Base-by-base conservation (phyloP, 2,797 vertebrate species). In the Parambassis ranga region DNA sequence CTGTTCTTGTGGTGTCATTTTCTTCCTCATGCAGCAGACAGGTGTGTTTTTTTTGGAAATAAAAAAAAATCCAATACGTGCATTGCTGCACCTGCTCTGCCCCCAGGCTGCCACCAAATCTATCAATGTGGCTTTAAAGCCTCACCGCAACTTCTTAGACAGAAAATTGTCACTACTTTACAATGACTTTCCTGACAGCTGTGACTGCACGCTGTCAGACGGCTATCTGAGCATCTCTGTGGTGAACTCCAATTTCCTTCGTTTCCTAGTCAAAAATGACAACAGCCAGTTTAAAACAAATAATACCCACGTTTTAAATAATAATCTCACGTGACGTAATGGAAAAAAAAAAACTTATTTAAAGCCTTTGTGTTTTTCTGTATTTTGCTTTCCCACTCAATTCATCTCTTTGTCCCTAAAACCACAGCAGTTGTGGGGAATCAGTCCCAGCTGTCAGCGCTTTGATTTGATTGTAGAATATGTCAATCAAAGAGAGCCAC, bases 401-500 rank as follows among this genome's bases (percentile, higher is more conserved):
- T 67, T 77, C 37, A 7, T 41, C 58, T 75, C 65, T 73, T 52
- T 65, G 76, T 79, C 73, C 32, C 64, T 71, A 74, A n/a, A 89
- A 88, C 86, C 85, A 68, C 85, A 89, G 78, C 84, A 85, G 84
- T 88, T 84, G 86, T 70, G 78, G 61, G 60, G 87, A 90, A 90
- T 89, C 79, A 86, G 63, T 72, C 63, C 85, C 90, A 91, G 85
- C 87, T 90, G 89, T 88, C 87, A 83, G 80, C 84, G 88, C 89
- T 91, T 90, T 89, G 84, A 91, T 89, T 86, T 90, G 85, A 90
- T 91, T 73, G 78, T 63, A 77, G 75, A 88, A 90, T 53, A 69
- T 87, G 90, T 86, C 89, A 89, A 89, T 91, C 88, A 90, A 73
- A 77, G 50, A 11, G 1, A 70, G 60, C 70, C 68, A 79, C 66